Base-by-base conservation (phyloP, 2,888 invertebrate genomes). In the Dinocampus coccinellae region DNA sequence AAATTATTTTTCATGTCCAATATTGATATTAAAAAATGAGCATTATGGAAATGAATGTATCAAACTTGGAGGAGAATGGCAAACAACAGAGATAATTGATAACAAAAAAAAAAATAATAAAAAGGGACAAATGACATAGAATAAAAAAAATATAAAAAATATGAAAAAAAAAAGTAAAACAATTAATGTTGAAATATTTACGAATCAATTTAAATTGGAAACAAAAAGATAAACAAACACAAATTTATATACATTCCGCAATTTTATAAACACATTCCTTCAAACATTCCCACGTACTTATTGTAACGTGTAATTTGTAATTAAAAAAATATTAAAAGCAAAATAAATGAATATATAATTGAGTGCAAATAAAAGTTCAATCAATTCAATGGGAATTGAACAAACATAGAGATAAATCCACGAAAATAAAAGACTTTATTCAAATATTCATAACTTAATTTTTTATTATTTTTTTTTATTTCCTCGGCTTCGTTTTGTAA, bases 241-340 rank as follows among this genome's bases (percentile, higher is more conserved):
- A n/a, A n/a, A n/a, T n/a, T n/a, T n/a, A n/a, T n/a, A n/a, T n/a
- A 29, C 64, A 70, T 65, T 65, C 65, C 60, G 33, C 39, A 16
- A 55, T 20, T 34, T 42, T 52, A 57, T 24, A 22, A 22, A 66
- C 13, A 66, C 57, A 66, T 66, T 66, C 66, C 57, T 57, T 16
- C 26, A 22, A 36, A 55, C 57, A 66, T 57, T 66, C 55, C 57
- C 39, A 13, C 53, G 47, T 16, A 47, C 16, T 47, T 47, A 47
- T 47, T 47, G 6, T 7, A 16, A 16, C 47, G 47, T 9, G n/a
- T 47, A 47, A 3, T 47, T 47, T n/a, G 16, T 47, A 16, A 47
- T 13, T 33, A 34, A 22, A 20, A 29, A 22, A 13, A 20, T 22
- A 63, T 22, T 63, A 26, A 47, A 39, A 47, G 13, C 13, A 63